Evolutionary conservation across 1,140 invertebrate genomes (phyloP).

Genomic region (Andricus grossulariae): DNA sequence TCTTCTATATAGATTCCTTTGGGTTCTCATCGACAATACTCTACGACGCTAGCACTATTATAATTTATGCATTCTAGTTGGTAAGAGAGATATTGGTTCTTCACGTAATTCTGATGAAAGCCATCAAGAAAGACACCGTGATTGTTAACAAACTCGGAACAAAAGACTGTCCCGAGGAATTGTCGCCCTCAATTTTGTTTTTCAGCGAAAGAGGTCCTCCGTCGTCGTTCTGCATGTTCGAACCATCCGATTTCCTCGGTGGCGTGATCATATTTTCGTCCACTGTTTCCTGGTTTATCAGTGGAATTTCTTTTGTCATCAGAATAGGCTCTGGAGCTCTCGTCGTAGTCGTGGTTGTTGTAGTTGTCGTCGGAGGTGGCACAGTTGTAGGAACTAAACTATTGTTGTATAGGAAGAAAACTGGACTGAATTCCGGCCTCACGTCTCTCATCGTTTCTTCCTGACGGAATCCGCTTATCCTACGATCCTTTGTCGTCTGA

Average conservation of each 20-base stretch:
- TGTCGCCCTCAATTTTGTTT: constrained; percentile 57
- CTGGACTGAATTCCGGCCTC: constrained; percentile 80
- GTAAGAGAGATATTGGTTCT: constrained; percentile 40
- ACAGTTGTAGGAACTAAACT: constrained; percentile 86
- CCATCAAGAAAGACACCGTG: constrained; percentile 39
- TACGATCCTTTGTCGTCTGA: constrained; percentile 71
- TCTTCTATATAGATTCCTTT: constrained; percentile 41
- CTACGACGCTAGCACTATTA: constrained; percentile 62
- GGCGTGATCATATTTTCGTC: constrained; percentile 67
- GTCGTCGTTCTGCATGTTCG: constrained; percentile 64
- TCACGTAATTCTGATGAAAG: constrained; percentile 66
- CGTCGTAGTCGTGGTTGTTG: constrained; percentile 78
- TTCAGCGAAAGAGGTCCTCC: constrained; percentile 66
- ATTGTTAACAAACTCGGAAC: constrained; percentile 43
- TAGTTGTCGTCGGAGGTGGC: constrained; percentile 83
- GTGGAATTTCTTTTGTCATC: constrained; percentile 44
- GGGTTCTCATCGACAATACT: constrained; percentile 46
- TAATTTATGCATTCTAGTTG: constrained; percentile 53
- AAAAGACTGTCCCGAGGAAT: constrained; percentile 23
- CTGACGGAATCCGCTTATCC: constrained; percentile 77
- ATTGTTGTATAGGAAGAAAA: constrained; percentile 85
- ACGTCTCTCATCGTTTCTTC: constrained; percentile 83
- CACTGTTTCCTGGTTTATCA: constrained; percentile 36
- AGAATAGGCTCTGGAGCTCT: constrained; percentile 49
- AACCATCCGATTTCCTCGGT: constrained; percentile 60